Conservation (phyloP, 1,140 invertebrate genomes). For the Drosophila bifasciata region DNA sequence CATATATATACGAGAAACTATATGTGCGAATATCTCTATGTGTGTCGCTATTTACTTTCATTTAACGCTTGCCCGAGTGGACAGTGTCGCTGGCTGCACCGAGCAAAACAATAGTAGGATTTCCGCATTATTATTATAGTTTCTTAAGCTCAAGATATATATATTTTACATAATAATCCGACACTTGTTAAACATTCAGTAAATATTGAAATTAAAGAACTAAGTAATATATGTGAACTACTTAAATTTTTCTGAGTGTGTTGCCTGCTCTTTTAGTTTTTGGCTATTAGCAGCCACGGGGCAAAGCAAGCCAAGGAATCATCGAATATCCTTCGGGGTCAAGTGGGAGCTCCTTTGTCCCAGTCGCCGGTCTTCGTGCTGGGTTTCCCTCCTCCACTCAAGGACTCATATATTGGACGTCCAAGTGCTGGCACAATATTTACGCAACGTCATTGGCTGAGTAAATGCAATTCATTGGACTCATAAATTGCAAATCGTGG, state of each 20-base stretch:
- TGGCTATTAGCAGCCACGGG: constrained; percentile 61
- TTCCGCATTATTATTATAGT: neutral
- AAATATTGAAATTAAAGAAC: too few relatives aligned
- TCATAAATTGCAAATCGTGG: constrained; percentile 64
- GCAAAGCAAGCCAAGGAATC: constrained; percentile 11
- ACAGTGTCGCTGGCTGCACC: constrained; percentile 37
- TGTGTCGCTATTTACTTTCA: constrained; percentile 68
- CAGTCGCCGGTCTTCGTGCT: constrained; percentile 4
- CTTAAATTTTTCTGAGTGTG: constrained; percentile 3
- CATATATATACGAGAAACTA: constrained; percentile 1
- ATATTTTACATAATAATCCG: neutral
- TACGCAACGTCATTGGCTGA: constrained; percentile 46
- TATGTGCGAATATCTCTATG: constrained; percentile 4
- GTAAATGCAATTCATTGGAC: constrained; percentile 64
- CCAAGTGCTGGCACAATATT: constrained; percentile 58
- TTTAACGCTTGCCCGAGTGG: constrained; percentile 57
- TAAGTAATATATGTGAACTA: too few relatives aligned
- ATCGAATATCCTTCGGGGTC: constrained; percentile 58
- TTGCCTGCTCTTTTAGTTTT: constrained; percentile 49
- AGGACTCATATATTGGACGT: constrained; percentile 33
- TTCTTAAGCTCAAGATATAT: too few relatives aligned
- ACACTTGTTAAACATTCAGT: too few relatives aligned
- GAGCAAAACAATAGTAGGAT: neutral
- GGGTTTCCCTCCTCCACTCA: constrained; percentile 29
- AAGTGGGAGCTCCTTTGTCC: constrained; percentile 48